These are phyloP conservation scores for Panagrolaimus sp. DNA, from an alignment of 1,140 invertebrate species.

Conservation along the genomic window DNA sequence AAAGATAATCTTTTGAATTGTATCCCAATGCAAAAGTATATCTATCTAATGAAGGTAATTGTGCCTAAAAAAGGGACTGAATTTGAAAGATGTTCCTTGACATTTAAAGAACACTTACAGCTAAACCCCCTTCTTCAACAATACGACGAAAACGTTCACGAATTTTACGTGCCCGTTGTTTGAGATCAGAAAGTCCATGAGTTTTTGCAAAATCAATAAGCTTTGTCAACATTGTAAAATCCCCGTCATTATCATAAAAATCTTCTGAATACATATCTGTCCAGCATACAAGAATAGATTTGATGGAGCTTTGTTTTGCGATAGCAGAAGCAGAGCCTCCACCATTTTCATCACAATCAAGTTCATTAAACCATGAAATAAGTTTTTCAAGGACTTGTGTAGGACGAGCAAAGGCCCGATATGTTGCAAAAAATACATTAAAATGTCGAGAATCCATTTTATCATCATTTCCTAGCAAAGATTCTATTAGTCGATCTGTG, in stretches of 20 bases:
- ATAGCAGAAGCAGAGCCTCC: slow-evolving; percentile 36
- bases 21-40: slow-evolving; percentile 48
- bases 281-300: slow-evolving; percentile 80
- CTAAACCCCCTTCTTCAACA: slow-evolving; percentile 44
- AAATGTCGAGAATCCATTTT: slow-evolving; percentile 94
- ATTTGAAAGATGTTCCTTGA: slow-evolving; percentile 60
- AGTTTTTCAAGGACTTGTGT: slow-evolving; percentile 75
- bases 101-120: slow-evolving; percentile 60
- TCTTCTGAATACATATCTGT: slow-evolving; percentile 92
- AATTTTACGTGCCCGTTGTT: slow-evolving; percentile 74
- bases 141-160: slow-evolving; percentile 66
- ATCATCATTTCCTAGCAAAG: slow-evolving; percentile 67
- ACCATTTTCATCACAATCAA: slow-evolving; percentile 35
- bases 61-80: slow-evolving; percentile 47
- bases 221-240: slow-evolving; percentile 30
- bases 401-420: slow-evolving; percentile 76
- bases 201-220: slow-evolving; percentile 48
- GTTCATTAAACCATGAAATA: slow-evolving; percentile 70
- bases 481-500: slow-evolving; percentile 73
- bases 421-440: slow-evolving; percentile 91
- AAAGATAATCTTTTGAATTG: slow-evolving; percentile 43
- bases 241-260: slow-evolving; percentile 80
- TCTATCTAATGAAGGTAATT: slow-evolving; percentile 58
- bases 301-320: slow-evolving; percentile 65
- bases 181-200: slow-evolving; percentile 70